Conservation (phyloP, 2,797 vertebrate species). For the Psittacula derbiana region DNA sequence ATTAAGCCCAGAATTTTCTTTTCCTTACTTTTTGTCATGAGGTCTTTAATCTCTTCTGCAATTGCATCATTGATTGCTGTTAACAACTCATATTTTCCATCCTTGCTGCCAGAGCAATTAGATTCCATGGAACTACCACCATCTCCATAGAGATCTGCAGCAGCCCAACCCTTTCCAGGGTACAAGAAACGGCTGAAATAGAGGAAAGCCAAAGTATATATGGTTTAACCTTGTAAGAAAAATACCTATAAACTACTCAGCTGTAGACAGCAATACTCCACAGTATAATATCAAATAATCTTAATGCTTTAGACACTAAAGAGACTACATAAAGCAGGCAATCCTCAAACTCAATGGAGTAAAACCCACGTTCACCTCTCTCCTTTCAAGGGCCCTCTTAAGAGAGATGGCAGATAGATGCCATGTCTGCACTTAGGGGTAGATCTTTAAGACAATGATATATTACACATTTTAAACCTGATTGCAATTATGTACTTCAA, state of each 20-base stretch:
- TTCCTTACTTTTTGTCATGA: constrained; percentile 87
- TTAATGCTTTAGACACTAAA: background rate
- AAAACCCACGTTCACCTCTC: background rate
- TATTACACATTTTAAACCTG: accelerated
- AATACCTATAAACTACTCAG: background rate
- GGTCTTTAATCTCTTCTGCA: constrained; percentile 86
- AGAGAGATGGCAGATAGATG: background rate
- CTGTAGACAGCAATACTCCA: background rate
- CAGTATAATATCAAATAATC: background rate
- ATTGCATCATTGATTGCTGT: constrained; percentile 88
- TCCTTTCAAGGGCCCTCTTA: background rate
- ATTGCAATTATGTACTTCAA: background rate
- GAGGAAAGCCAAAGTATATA: background rate
- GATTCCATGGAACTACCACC: constrained; percentile 60
- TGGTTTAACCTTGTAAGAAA: background rate
- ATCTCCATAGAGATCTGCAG: constrained; percentile 77
- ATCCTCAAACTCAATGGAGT: background rate
- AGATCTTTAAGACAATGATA: background rate
- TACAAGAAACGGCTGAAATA: constrained; percentile 89
- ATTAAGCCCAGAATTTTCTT: background rate
- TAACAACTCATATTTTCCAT: constrained; percentile 95
- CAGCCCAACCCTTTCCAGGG: constrained; percentile 84
- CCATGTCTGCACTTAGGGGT: background rate
- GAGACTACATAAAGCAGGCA: background rate
- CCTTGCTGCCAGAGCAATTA: constrained; percentile 80